Evolutionary conservation across 2,113 vertebrate species (phyloP).

Genomic region (Muntiacus muntjak): DNA sequence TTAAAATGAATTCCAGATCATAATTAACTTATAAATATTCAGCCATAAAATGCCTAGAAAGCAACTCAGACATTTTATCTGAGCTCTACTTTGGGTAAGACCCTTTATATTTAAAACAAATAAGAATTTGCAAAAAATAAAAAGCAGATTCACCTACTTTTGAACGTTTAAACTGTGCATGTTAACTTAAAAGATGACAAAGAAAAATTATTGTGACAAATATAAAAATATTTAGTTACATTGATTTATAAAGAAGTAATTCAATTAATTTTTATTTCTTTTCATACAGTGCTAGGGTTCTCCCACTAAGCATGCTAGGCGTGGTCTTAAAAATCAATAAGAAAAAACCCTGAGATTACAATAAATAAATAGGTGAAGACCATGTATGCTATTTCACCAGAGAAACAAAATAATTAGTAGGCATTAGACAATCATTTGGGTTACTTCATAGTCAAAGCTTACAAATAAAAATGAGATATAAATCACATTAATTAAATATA

Average conservation of each 20-base stretch:
- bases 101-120: neutral
- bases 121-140: neutral
- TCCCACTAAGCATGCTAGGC: neutral
- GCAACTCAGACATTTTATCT: neutral
- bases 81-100: neutral
- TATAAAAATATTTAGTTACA: neutral
- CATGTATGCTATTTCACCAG: neutral
- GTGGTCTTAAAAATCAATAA: neutral
- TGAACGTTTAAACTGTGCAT: neutral
- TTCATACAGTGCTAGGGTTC: neutral
- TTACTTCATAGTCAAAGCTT: neutral
- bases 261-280: neutral
- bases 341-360: neutral
- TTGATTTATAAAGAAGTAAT: neutral
- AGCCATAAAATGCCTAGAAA: neutral
- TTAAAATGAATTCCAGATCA: conserved; percentile 15
- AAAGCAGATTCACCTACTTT: neutral
- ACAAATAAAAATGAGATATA: neutral
- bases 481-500: neutral
- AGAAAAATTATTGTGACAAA: conserved; percentile 3
- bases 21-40: neutral
- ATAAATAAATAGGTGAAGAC: neutral
- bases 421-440: neutral
- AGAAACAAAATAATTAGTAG: neutral
- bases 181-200: neutral